Base-by-base conservation (phyloP, 2,888 invertebrate genomes). In the Drosophila longiperda region DNA sequence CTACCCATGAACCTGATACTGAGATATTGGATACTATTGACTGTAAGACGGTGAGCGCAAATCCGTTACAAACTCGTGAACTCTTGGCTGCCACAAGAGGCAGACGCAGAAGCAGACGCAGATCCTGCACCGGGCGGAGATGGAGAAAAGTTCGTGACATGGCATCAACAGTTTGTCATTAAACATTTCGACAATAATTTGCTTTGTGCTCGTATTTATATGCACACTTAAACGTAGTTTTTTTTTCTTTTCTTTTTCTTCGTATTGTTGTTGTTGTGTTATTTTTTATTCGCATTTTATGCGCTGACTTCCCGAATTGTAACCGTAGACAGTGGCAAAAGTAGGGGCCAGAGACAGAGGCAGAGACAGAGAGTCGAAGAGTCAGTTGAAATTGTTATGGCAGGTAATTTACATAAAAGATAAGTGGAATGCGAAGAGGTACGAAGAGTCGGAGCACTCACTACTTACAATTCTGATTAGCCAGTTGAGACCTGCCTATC, bases 161-260 rank as follows among this genome's bases (percentile, higher is more conserved):
- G 91, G 85, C 92, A 92, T 92, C 92, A 91, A 91, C 89, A 91
- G 92, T 92, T 92, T 92, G 92, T 92, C 92, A 92, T 92, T 92
- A 92, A 88, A 87, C 86, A 91, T 91, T 92, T 92, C 92, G 88
- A 91, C 91, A 92, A 92, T 91, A 92, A 92, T 92, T 91, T 91
- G 87, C 91, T 86, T 90, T 90, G 81, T 83, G 79, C 82, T 70
- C 75, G 70, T 81, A 73, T 82, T 82, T 82, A 77, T 74, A 66
- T 69, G 64, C 59, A 59, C 57, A 67, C 61, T 65, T 65, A 33
- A 64, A 62, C 57, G 34, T 68, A 59, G 49, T 17, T 45, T 45
- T 54, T 66, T 42, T 33, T 15, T 26, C 2, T 45, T 66, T 42
- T 29, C 9, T 45, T 42, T 50, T 66, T 42, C n/a, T 15, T 63